Base-by-base conservation (phyloP, 2,888 invertebrate species). In the Hololepta plana region DNA sequence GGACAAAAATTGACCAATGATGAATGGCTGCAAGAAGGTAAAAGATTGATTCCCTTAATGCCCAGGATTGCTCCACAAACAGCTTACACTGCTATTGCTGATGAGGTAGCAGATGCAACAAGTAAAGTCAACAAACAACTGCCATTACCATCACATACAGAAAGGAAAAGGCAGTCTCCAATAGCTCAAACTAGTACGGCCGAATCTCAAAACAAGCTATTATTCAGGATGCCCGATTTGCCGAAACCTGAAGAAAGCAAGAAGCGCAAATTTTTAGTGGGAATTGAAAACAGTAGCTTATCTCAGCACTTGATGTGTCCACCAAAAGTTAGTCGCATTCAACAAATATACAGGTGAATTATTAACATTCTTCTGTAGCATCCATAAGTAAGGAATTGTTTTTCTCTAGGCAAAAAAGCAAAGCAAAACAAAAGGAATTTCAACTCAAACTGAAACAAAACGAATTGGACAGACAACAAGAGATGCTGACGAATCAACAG, bases 1-100 rank as follows among this genome's bases (percentile, higher is more conserved):
- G 75, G 74, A 23, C 69, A 71, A 28, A 66, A 68, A 26, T 67
- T 70, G 46, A 71, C 72, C 32, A 61, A 63, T 31, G 59, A 61
- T 31, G 55, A 80, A 56, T 90, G 90, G 90, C 69, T 77, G 35
- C 68, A 79, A 38, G 90, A 90, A 55, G 90, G 90, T 8, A 66
- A 87, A 17, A 64, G 90, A 40, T 57, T 73, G 32, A 71, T 85
- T 41, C 87, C 90, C 2, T 57, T 88, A 23, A 59, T 90, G 56
- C 80, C 85, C 4, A 64, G 88, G 32, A 67, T 77, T n/a, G 67
- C 79, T 27, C 79, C 87, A 4, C 81, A 84, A 46, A 85, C 87
- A 4, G 75, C 76, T 19, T 79, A 81, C 47, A 76, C 81, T 31
- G 71, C 74, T 34, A 63, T 85, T 37, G 87, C 88, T 8, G 84